Base-by-base conservation (phyloP, 2,797 vertebrate genomes). In the Lepus townsendii region DNA sequence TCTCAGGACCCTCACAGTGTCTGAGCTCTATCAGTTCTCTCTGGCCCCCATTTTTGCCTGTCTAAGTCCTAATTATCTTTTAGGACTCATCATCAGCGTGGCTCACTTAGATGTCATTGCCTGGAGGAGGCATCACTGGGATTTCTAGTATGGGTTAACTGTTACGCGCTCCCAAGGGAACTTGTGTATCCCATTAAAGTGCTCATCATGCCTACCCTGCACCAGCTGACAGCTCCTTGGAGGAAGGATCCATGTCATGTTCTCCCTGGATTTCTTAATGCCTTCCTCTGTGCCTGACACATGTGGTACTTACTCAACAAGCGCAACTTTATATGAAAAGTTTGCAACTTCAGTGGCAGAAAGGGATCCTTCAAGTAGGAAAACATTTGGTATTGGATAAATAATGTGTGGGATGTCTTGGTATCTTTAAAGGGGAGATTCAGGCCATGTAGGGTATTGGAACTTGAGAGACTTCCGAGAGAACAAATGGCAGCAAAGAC, bases 281-380 rank as follows among this genome's bases (percentile, higher is more conserved):
- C 50, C 27, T 27, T 2, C 17, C 20, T 77, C 10, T 19, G 47
- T 65, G 79, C 42, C 14, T 75, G 76, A 13, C 69, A 32, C 19
- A 22, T 32, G 19, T n/a, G 42, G 10, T 32, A 11, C 17, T 57
- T 63, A 47, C 1, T n/a, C n/a, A 77, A 72, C 30, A 57, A 60
- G 77, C 93, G 38, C 24, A 19, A 7, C 7, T 4, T 27, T 38
- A 30, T 9, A 38, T n/a, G n/a, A 13, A 62, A 30, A 38, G 6
- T 60, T 89, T 75, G 30, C 50, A 35, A 20, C 0, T 3, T 38
- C 26, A 42, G 19, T n/a, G 77, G 35, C 42, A 86, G 86, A 69
- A 78, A 54, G 54, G 85, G 38, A 92, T 30, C 83, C 38, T 79
- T 89, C 26, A 52, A 92, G 79, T 32, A 82, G 80, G 27, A 91